phyloP scores from a whole-genome alignment of 37 sponge, comb jelly and placozoan species.

The Geodia barretti region DNA sequence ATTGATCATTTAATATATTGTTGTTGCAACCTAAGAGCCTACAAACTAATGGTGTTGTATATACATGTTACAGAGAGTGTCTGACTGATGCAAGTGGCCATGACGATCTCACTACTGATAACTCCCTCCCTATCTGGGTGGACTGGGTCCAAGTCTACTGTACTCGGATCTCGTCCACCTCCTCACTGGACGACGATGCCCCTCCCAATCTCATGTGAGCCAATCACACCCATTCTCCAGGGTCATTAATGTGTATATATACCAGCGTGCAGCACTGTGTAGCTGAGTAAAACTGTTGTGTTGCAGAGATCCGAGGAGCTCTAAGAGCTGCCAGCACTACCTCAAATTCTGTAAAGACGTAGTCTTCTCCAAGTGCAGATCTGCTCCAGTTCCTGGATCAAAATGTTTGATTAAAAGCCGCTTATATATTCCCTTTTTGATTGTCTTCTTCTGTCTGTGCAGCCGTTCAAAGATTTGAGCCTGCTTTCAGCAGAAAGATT shows the following conservation, averaged over 20 bases:
- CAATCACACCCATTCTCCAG: background rate
- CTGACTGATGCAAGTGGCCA: background rate
- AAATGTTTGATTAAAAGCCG: background rate
- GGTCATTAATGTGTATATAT: no score
- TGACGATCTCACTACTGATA: background rate
- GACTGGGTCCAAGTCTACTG: conserved; percentile 46
- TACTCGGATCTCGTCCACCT: conserved; percentile 4
- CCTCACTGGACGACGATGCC: conserved; percentile 1
- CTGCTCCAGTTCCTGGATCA: background rate
- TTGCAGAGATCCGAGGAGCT: conserved; percentile 24
- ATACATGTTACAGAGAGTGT: background rate
- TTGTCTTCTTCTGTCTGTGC: no score
- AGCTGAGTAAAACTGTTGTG: no score
- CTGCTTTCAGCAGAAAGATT: background rate
- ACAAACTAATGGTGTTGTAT: background rate
- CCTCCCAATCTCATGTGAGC: background rate
- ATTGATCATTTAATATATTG: background rate
- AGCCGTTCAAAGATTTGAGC: no score
- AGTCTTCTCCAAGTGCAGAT: conserved; percentile 3
- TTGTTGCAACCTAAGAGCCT: background rate
- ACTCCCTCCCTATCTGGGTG: conserved; percentile 8
- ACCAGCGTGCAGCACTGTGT: no score
- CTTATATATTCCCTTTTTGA: no score
- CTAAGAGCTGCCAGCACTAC: conserved; percentile 12
- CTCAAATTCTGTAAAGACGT: conserved; percentile 17